These are phyloP conservation scores for Heliconius hortense DNA, from an alignment of 2,888 invertebrate species.

Conservation along the genomic window DNA sequence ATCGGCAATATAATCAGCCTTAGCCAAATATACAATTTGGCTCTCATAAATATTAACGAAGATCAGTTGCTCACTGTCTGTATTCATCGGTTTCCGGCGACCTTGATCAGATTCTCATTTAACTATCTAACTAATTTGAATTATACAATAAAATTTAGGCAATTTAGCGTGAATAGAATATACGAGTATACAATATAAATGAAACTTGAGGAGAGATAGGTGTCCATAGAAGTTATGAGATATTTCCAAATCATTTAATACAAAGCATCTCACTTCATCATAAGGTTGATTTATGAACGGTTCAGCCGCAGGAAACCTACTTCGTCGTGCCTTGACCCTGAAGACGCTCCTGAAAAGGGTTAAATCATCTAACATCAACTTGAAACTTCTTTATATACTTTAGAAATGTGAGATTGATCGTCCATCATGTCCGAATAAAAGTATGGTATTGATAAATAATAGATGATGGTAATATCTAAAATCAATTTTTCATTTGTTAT, in stretches of 20 bases:
- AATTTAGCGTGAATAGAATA: too few species aligned
- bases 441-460: constrained; percentile 25
- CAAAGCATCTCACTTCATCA: neutral
- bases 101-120: too few species aligned
- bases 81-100: too few species aligned
- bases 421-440: constrained; percentile 26
- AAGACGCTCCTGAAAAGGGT: constrained; percentile 21
- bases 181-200: neutral
- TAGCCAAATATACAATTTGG: too few species aligned
- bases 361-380: constrained; percentile 24
- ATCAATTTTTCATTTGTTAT: neutral
- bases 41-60: too few species aligned
- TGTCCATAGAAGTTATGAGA: neutral
- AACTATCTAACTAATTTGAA: too few species aligned
- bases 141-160: too few species aligned
- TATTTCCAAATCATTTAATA: neutral
- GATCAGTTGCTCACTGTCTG: too few species aligned
- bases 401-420: constrained; percentile 30
- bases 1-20: too few species aligned
- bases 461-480: constrained; percentile 18
- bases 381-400: constrained; percentile 31
- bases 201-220: neutral
- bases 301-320: neutral
- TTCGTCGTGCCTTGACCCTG: constrained; percentile 14
- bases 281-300: neutral